Evolutionary conservation across 2,888 invertebrate species (phyloP).

Genomic region (Dolomedes plantarius): DNA sequence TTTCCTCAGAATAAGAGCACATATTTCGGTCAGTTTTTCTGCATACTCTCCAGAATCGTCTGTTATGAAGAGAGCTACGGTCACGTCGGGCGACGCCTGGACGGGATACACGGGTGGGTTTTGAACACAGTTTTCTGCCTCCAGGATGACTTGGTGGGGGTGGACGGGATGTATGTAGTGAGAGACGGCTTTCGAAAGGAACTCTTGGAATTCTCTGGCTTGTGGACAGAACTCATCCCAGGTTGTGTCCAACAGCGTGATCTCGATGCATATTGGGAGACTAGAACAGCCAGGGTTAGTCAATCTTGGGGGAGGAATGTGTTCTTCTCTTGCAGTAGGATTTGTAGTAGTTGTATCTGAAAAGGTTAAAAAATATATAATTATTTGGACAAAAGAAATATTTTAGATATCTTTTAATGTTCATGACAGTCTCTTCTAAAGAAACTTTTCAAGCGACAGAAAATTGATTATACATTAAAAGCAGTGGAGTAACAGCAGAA

Average conservation of each 20-base stretch:
- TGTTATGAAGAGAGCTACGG: slow-evolving; percentile 40
- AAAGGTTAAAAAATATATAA: not conserved
- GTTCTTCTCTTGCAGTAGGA: not conserved
- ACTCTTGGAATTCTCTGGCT: slow-evolving; percentile 47
- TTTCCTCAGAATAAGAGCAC: slow-evolving; percentile 51
- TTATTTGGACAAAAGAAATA: not conserved
- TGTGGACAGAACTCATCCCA: slow-evolving; percentile 71
- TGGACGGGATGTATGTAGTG: slow-evolving; percentile 34
- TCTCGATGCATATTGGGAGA: slow-evolving; percentile 53
- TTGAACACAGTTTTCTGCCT: slow-evolving; percentile 27
- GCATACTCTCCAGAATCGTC: slow-evolving; percentile 59
- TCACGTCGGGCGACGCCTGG: slow-evolving; percentile 27
- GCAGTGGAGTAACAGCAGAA: no score
- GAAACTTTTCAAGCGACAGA: no score
- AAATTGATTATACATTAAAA: no score
- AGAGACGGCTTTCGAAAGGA: slow-evolving; percentile 51
- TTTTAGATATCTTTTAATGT: no score
- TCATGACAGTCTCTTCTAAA: no score
- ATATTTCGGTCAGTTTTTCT: slow-evolving; percentile 57
- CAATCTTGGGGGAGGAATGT: slow-evolving; percentile 28
- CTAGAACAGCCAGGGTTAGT: slow-evolving; percentile 55
- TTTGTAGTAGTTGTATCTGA: not conserved
- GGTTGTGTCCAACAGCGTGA: slow-evolving; percentile 57
- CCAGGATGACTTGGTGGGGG: slow-evolving; percentile 47
- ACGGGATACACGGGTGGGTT: not conserved